Evolutionary conservation across 2,797 vertebrate genomes (phyloP), one percentile per base, ranked within the genome.

Genomic region (Sylvia borin): DNA sequence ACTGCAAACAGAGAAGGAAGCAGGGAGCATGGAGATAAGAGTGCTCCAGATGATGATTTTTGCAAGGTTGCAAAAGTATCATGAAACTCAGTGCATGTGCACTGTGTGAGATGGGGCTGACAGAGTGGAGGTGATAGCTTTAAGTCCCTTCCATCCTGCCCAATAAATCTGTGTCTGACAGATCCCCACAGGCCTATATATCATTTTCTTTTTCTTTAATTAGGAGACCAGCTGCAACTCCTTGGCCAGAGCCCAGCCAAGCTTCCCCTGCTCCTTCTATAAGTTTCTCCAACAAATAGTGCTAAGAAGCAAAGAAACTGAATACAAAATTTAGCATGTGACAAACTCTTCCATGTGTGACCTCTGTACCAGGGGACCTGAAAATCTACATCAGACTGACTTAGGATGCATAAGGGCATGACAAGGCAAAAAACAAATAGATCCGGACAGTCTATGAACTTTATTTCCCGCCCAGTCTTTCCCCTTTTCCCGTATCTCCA

Each of bases 321-420:
- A 95, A 85, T 40, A 74, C 25, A 88, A 86, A 94, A 91, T 90
- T 64, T 86, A 94, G 67, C 82, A 90, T 26, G 76, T 93, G 95
- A 91, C 87, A 92, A 93, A 88, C 62, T 75, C 54, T 93, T 94
- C 77, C 71, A 90, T 57, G 57, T 95, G 88, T 91, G 91, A 95
- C 83, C 83, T 88, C 90, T 96, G 92, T 95, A 97, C 90, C 90
- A 97, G 85, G 78, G 83, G 95, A 78, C 40, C 93, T 96, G 94
- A 91, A 91, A 94, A 86, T 85, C 81, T 81, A 60, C 53, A 94
- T 93, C 88, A 92, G 45, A 78, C 53, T 48, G 36, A 75, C 34
- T 84, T 81, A 40, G 10, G 48, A 57, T 64, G 25, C 15, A 50
- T 67, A 55, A 92, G 42, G 48, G 11, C 43, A 78, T 26, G 17